Base-by-base conservation (phyloP, 92 coral and sea anemone species). In the Nematostella vectensis region DNA sequence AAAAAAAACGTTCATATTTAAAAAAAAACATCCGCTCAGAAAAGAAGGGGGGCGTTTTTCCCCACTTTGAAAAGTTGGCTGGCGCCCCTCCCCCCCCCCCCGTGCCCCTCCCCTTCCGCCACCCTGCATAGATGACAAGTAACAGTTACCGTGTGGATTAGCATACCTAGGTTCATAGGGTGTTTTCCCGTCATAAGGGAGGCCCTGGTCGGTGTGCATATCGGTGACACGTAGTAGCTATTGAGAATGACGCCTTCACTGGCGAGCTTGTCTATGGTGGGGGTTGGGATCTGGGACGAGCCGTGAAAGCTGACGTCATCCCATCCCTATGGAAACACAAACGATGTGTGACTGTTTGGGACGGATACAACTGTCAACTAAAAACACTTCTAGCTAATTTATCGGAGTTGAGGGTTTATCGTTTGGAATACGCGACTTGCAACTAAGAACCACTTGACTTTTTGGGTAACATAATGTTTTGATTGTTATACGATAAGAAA, bases 271-370 rank as follows among this genome's bases (percentile, higher is more conserved):
- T 89, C 97, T 59, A 89, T 89, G 30, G 85, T 78, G 6, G 98
- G 95, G 11, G 98, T 91, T 11, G 95, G 89, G 80, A 89, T 81
- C 67, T 89, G 97, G 44, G 84, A 78, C 60, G 97, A 89, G 68
- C 97, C 97, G 55, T 89, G 97, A 28, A 89, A 89, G 58, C 97
- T 71, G 55, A 89, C 97, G 70, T 89, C 97, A 70, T 89, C 97
- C 95, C 97, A 89, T 21, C 97, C 97, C 94, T 84, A n/a, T n/a
- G 16, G 60, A 39, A 39, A 1, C 2, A n/a, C n/a, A 21, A 11
- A 47, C 13, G 31, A n/a, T n/a, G n/a, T n/a, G n/a, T n/a, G n/a
- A n/a, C n/a, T n/a, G n/a, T n/a, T n/a, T n/a, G n/a, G n/a, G n/a
- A n/a, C n/a, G n/a, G n/a, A 22, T 1, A 22, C 6, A 4, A 11